A percentile compares a stretch with the other conserved stretches of the same genome.
phyloP scores from a whole-genome alignment of 2,888 invertebrate species.

The Argyra leucocephala region DNA sequence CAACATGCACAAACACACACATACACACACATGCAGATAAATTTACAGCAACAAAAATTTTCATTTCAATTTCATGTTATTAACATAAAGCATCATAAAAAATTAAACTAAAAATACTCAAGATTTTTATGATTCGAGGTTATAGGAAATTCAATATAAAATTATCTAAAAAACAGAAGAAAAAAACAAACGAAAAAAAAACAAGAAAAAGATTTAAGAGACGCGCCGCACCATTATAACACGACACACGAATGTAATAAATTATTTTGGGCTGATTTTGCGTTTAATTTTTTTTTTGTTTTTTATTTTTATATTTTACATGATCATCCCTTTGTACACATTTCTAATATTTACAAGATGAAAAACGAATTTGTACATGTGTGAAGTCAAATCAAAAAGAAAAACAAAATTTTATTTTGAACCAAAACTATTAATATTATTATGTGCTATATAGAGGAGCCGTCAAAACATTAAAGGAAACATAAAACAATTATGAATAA shows the following conservation, averaged over 20 bases:
- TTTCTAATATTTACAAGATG: no score
- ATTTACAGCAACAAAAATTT: no score
- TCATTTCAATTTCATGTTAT: not conserved
- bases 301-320: not conserved
- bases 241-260: constrained; percentile 1
- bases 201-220: not conserved
- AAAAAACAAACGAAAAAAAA: not conserved
- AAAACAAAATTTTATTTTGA: no score
- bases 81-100: not conserved
- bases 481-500: no score
- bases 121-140: not conserved
- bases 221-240: not conserved
- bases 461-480: no score
- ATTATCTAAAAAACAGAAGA: not conserved
- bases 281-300: not conserved
- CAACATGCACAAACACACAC: not conserved
- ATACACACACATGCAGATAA: no score
- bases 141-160: not conserved
- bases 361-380: no score
- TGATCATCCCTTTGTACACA: no score
- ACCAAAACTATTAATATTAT: no score
- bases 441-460: no score
- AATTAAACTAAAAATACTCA: not conserved
- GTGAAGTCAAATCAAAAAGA: no score
- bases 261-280: not conserved